A percentile compares a stretch with the other conserved stretches of the same genome.
Evolutionary conservation across 1,140 invertebrate species (phyloP).

Genomic region (Acromyrmex charruanus): DNA sequence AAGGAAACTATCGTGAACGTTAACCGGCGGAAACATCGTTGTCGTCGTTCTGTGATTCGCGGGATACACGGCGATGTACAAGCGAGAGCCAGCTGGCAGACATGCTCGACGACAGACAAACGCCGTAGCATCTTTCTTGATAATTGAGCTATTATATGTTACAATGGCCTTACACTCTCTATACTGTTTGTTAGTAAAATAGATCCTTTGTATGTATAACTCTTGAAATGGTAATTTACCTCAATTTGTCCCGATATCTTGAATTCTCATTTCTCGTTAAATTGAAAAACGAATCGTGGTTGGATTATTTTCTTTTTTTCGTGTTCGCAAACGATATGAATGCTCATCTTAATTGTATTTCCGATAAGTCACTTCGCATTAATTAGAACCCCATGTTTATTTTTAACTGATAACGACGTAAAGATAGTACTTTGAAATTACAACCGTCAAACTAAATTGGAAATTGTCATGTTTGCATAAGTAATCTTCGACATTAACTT

Average conservation of each 20-base stretch:
- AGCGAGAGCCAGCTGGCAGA: constrained; percentile 43
- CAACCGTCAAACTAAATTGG: background rate
- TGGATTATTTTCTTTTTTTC: background rate
- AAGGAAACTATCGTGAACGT: constrained; percentile 62
- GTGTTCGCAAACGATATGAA: background rate
- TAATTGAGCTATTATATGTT: constrained; percentile 56
- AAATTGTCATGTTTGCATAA: background rate
- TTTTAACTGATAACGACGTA: background rate
- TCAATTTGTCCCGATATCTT: constrained; percentile 20
- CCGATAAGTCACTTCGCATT: background rate
- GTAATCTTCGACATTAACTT: constrained; percentile 1
- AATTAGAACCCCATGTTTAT: background rate
- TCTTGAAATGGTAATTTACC: constrained; percentile 20
- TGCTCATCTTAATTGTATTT: constrained; percentile 3
- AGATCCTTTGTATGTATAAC: constrained; percentile 26
- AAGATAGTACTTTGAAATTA: background rate
- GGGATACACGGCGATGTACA: constrained; percentile 3
- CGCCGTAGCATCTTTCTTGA: constrained; percentile 44
- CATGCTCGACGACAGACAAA: constrained; percentile 42
- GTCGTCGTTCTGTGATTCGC: constrained; percentile 44
- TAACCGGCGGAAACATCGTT: constrained; percentile 47
- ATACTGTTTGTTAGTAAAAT: constrained; percentile 31
- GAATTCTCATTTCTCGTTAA: constrained; percentile 11
- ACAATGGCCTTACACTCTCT: background rate
- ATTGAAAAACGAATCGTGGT: background rate